phyloP scores from a whole-genome alignment of 2,113 vertebrate genomes.

The Gasterosteus aculeatus region DNA sequence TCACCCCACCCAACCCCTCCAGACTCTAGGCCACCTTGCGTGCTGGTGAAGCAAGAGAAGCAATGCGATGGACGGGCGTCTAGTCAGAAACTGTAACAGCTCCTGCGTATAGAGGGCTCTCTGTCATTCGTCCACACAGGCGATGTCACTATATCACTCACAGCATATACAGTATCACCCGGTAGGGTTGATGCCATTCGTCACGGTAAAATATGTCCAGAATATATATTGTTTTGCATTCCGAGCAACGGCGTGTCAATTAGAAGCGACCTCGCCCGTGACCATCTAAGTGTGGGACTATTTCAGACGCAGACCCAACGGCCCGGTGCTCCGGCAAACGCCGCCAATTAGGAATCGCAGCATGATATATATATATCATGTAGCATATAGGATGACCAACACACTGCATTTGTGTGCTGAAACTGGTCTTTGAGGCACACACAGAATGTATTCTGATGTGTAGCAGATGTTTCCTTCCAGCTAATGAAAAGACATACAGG shows the following conservation, averaged over 20 bases:
- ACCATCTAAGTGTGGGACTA: background rate
- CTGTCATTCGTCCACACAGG: background rate
- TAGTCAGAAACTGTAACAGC: background rate
- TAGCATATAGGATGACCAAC: too few species aligned
- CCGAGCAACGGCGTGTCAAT: background rate
- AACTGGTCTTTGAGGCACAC: too few species aligned
- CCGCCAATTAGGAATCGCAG: too few species aligned
- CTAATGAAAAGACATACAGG: background rate
- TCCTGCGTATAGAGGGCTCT: background rate
- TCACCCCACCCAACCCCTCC: too few species aligned
- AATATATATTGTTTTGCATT: background rate
- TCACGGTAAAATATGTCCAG: background rate
- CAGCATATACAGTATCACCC: background rate
- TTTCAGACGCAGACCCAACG: background rate
- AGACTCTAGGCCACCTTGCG: too few species aligned
- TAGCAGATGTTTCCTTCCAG: background rate
- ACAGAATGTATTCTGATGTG: background rate
- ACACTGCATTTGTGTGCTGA: too few species aligned
- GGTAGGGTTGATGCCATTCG: background rate
- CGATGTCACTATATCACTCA: background rate
- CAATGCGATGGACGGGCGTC: too few species aligned
- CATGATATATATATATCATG: too few species aligned
- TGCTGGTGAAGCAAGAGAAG: too few species aligned
- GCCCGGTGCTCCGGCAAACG: background rate
- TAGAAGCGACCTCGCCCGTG: background rate